Base-by-base conservation (phyloP, 2,113 vertebrate species). In the Pontoporia blainvillei region DNA sequence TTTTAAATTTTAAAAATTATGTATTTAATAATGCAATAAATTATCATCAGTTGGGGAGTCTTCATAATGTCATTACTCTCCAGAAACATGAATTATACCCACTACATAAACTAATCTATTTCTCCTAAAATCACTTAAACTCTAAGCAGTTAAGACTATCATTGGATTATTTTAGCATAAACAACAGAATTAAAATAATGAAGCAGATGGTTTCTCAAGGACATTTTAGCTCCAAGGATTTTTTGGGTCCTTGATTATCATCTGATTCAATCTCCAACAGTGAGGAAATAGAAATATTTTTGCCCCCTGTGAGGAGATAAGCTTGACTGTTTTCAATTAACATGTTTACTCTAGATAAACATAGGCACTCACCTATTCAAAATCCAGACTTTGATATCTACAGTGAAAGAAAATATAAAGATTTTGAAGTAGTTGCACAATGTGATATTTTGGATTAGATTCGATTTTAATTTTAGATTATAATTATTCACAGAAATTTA, bases 321-420 rank as follows among this genome's bases (percentile, higher is more conserved):
- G 15, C 39, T 94, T 76, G 15, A 25, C 25, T 96, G 1, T 84
- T 89, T 94, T 87, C 18, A 73, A n/a, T 75, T 73, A 96, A 66
- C 21, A 73, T 78, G 78, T 59, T 79, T 91, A 91, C 66, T 93
- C 46, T 91, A 86, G 44, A 61, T 83, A 83, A 54, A 89, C 6
- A 73, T 8, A 85, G 18, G 3, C 34, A 97, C 73, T 95, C 86
- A 97, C 69, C 73, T 93, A 69, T 71, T 96, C 18, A 90, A 93
- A 95, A 90, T 94, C 83, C 69, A 96, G 57, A 95, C 46, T 84
- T 66, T 89, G 46, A 46, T 66, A 97, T 93, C 91, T 95, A 96
- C 8, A 95, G 93, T 94, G 46, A 96, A 96, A 96, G 76, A 95
- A 97, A 90, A 97, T 79, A 90, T 17, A 89, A 88, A 91, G 25